Evolutionary conservation across 2,888 invertebrate species (phyloP), one percentile per base, ranked within the genome.

Genomic region (Ochropleura plecta): DNA sequence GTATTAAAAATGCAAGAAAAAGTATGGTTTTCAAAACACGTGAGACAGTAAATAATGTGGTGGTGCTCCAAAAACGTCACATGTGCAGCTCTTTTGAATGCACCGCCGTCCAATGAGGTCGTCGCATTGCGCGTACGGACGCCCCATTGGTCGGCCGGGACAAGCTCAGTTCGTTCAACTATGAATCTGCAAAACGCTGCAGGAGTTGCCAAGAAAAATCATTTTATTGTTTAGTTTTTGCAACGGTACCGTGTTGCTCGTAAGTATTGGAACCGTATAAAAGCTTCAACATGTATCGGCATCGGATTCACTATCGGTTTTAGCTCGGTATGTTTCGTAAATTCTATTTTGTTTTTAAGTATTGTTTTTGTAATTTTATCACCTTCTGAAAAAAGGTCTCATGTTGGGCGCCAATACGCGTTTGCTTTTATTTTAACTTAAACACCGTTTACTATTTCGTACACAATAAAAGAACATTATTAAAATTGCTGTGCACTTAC

Each of bases 41-140:
- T 82, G 68, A 85, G 78, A 82, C 82, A 80, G 83, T 89, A 86
- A 90, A 89, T 87, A 86, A 83, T 78, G 78, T 75, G 75, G 80
- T 79, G 77, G 68, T 76, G 80, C 83, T 82, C 83, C 80, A 85
- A 89, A 89, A 90, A 87, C 82, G 79, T 86, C 81, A 86, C 80
- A 84, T 86, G 85, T 86, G 82, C 81, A 84, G 76, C 78, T 85
- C 85, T 85, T 87, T 86, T 86, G 84, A 87, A 90, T 91, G 90
- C 90, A 90, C 83, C 79, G 81, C 81, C 88, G 82, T 84, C 91
- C 93, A 94, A 93, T 91, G 92, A 89, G 95, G 94, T 91, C 95
- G 93, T 91, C 95, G 95, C 95, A 95, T 89, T 95, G 95, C 95
- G 95, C 94, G 95, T 91, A 82, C 89, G 82, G 85, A 84, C 81